phyloP scores from a whole-genome alignment of 2,797 vertebrate genomes.

The Rhincodon typus region DNA sequence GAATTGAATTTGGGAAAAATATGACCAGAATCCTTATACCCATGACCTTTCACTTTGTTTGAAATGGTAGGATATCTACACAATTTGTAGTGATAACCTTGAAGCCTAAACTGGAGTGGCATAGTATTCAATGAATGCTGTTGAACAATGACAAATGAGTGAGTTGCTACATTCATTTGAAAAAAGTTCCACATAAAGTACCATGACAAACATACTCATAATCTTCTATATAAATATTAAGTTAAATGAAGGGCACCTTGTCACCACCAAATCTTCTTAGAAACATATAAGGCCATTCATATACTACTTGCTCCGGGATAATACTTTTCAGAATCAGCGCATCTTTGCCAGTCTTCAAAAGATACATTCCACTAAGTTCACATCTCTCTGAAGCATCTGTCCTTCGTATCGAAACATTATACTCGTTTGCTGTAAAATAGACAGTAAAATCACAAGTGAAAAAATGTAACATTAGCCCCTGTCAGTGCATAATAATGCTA shows the following conservation, averaged over 20 bases:
- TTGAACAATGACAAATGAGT: background rate
- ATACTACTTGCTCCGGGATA: background rate
- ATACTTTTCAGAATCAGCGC: slow-evolving; percentile 29
- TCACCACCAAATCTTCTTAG: slow-evolving; percentile 33
- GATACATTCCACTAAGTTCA: slow-evolving; percentile 32
- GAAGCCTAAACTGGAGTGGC: background rate
- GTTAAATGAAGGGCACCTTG: slow-evolving; percentile 8
- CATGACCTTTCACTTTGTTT: background rate
- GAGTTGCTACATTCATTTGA: background rate
- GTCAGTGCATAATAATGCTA: background rate
- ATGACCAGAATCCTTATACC: background rate
- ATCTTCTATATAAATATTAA: background rate
- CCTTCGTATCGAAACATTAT: slow-evolving; percentile 17
- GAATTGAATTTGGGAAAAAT: background rate
- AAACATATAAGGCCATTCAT: slow-evolving; percentile 31
- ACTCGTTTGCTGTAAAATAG: slow-evolving; percentile 1
- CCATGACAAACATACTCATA: background rate
- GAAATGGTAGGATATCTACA: background rate
- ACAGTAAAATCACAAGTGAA: background rate
- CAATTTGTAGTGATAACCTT: no score
- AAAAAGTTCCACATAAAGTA: background rate
- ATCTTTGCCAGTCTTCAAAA: slow-evolving; percentile 5
- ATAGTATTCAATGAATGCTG: background rate
- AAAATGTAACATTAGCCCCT: background rate
- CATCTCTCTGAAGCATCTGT: slow-evolving; percentile 34